Evolutionary conservation across 1,140 invertebrate species (phyloP).

Genomic region (Pachypeltis micranthus): DNA sequence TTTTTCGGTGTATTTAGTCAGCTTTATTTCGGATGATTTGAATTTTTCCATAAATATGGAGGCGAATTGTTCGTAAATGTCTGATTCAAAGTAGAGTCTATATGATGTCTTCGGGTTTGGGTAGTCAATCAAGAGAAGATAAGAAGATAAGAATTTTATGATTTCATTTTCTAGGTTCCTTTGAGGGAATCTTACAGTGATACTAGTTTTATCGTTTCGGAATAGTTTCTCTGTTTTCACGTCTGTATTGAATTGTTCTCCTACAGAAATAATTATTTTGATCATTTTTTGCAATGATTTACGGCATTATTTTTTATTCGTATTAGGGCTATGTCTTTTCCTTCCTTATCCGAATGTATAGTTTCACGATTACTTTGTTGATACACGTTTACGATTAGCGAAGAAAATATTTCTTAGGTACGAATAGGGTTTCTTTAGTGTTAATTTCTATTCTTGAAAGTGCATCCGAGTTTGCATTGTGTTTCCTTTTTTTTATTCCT

Average conservation of each 20-base stretch:
- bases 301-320: not conserved
- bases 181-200: not conserved
- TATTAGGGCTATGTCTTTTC: not conserved
- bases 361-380: not conserved
- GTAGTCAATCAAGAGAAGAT: not conserved
- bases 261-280: not conserved
- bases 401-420: not conserved
- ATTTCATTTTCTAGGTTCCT: not conserved
- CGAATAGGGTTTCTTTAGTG: not conserved
- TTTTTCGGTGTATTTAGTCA: not conserved
- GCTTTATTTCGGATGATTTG: not conserved
- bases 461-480: no score
- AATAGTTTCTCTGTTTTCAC: not conserved
- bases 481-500: not conserved
- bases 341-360: not conserved
- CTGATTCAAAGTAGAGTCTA: not conserved
- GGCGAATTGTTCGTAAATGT: not conserved
- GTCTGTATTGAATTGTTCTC: constrained; percentile 9
- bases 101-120: not conserved
- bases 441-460: not conserved
- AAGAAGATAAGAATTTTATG: not conserved
- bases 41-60: not conserved
- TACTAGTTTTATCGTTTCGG: not conserved
- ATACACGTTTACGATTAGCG: not conserved
- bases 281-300: not conserved